phyloP scores from a whole-genome alignment of 2,888 invertebrate genomes.

The Heteropelma amictum region DNA sequence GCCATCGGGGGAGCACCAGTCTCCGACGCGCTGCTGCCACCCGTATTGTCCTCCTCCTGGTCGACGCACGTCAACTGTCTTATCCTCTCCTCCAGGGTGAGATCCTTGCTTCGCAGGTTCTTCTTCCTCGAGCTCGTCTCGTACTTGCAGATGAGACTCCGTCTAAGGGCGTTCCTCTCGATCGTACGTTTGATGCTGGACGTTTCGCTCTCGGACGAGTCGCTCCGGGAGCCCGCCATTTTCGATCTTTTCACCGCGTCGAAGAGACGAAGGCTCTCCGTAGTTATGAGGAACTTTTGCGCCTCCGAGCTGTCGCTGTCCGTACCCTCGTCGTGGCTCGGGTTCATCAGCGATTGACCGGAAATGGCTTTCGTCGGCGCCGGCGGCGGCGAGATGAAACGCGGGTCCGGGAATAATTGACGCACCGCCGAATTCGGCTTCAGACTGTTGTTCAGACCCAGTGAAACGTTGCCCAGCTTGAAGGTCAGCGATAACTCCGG shows the following conservation, averaged over 20 bases:
- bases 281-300: slow-evolving; percentile 83
- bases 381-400: slow-evolving; percentile 82
- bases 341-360: slow-evolving; percentile 5
- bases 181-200: slow-evolving; percentile 85
- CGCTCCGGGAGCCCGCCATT: slow-evolving; percentile 74
- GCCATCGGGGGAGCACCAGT: slow-evolving; percentile 43
- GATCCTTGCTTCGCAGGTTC: slow-evolving; percentile 81
- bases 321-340: slow-evolving; percentile 66
- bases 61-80: slow-evolving; percentile 89
- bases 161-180: slow-evolving; percentile 89
- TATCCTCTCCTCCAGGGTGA: slow-evolving; percentile 91
- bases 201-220: slow-evolving; percentile 75
- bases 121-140: slow-evolving; percentile 80
- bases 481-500: slow-evolving; percentile 80
- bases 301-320: slow-evolving; percentile 76
- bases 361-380: slow-evolving; percentile 70
- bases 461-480: slow-evolving; percentile 80
- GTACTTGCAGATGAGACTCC: slow-evolving; percentile 86
- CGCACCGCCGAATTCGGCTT: slow-evolving; percentile 90
- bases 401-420: slow-evolving; percentile 87
- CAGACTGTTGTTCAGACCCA: slow-evolving; percentile 79
- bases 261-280: slow-evolving; percentile 87
- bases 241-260: slow-evolving; percentile 83
- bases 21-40: slow-evolving; percentile 58
- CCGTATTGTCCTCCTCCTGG: slow-evolving; percentile 83